Conservation (phyloP, 2,113 vertebrate genomes). For the Pterophyllum scalare region DNA sequence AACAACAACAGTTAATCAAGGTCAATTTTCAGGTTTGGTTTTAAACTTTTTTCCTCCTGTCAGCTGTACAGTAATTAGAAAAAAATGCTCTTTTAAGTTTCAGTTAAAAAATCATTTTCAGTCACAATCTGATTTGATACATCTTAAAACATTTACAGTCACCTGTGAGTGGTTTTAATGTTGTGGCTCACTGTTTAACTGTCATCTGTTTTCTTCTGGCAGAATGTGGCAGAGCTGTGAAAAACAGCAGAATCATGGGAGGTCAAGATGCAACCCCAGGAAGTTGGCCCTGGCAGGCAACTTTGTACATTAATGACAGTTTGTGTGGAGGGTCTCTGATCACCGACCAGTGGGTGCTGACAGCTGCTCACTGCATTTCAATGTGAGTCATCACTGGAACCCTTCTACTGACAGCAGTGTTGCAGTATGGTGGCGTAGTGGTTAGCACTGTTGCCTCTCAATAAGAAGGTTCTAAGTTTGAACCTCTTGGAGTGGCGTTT, state of each 20-base stretch:
- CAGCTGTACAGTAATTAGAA: no score
- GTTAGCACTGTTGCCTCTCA: no score
- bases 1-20: not conserved
- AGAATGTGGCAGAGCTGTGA: accelerated
- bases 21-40: not conserved
- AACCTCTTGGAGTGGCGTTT: no score
- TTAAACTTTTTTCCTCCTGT: not conserved
- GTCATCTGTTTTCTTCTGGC: not conserved
- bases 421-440: no score
- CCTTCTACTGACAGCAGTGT: not conserved
- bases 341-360: conserved; percentile 39
- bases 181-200: not conserved
- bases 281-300: conserved; percentile 52
- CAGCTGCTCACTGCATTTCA: not conserved
- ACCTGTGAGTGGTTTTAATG: not conserved
- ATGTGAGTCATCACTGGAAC: not conserved
- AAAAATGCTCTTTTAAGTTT: not conserved
- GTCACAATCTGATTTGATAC: not conserved
- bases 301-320: not conserved
- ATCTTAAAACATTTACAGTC: not conserved
- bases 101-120: no score
- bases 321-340: conserved; percentile 35
- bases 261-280: not conserved
- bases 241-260: not conserved
- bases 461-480: no score